Conservation (phyloP, 2,888 invertebrate species). For the Dysmachus trigonus region DNA sequence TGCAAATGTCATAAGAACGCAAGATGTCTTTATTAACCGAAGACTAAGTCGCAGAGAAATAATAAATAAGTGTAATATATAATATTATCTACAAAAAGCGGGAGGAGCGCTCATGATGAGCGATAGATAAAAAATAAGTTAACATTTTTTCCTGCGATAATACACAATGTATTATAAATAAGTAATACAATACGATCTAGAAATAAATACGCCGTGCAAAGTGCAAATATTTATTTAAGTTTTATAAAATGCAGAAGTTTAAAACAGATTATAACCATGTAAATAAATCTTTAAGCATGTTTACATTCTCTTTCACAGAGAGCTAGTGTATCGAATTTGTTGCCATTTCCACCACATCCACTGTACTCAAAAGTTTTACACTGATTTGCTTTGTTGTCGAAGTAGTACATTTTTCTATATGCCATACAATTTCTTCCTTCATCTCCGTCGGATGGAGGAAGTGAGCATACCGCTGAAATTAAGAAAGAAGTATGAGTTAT, state of each 20-base stretch:
- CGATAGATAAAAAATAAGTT: no score
- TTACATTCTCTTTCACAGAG: constrained; percentile 41
- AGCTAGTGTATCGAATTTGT: constrained; percentile 10
- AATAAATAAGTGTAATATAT: no score
- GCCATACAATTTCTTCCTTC: constrained; percentile 1
- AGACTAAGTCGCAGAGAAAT: no score
- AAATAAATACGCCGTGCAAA: neutral
- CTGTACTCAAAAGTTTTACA: constrained; percentile 44
- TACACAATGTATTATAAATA: no score
- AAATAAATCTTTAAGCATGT: neutral
- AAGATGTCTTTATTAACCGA: no score
- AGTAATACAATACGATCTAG: neutral
- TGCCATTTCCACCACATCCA: constrained; percentile 45
- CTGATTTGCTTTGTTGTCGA: neutral
- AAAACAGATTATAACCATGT: neutral
- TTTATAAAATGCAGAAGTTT: no score
- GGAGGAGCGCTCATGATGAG: no score
- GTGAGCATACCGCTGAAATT: constrained; percentile 1
- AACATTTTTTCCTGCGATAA: no score
- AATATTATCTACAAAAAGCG: no score
- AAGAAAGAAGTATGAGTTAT: neutral
- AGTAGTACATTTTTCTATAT: neutral
- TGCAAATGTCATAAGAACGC: no score
- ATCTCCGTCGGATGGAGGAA: neutral
- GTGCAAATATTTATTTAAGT: neutral